Evolutionary conservation across 1,140 invertebrate genomes (phyloP).

Genomic region (Araneus ventricosus): DNA sequence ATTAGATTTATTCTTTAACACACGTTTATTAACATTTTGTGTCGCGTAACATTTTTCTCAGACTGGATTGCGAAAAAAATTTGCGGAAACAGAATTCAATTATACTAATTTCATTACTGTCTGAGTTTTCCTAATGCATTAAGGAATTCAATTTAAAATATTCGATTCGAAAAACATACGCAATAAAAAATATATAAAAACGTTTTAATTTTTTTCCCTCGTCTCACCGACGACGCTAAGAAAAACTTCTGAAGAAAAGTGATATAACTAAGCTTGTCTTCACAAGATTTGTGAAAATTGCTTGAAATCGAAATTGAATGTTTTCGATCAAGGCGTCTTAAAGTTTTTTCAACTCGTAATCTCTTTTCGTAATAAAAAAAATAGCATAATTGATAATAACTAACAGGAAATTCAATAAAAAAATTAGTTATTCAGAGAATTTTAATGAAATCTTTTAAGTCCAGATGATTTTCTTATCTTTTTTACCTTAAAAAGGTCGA

Average conservation of each 20-base stretch:
- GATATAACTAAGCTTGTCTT: background rate
- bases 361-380: too few relatives aligned
- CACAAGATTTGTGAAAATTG: background rate
- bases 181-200: conserved; percentile 14
- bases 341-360: too few relatives aligned
- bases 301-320: too few relatives aligned
- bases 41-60: background rate
- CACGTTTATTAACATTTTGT: background rate
- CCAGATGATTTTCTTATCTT: too few relatives aligned
- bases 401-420: too few relatives aligned
- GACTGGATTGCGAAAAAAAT: background rate
- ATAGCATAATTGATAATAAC: too few relatives aligned
- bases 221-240: too few relatives aligned
- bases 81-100: background rate
- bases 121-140: background rate
- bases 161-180: conserved; percentile 6
- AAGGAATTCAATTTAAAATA: conserved; percentile 53
- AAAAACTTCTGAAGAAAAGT: background rate
- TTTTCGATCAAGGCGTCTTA: background rate
- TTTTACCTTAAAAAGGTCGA: too few relatives aligned
- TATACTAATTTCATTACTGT: conserved; percentile 50
- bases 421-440: too few relatives aligned
- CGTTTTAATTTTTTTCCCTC: background rate
- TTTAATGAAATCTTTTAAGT: too few relatives aligned
- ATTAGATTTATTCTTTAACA: conserved; percentile 33